phyloP scores from a whole-genome alignment of 2,888 invertebrate genomes.

The Carabus problematicus region DNA sequence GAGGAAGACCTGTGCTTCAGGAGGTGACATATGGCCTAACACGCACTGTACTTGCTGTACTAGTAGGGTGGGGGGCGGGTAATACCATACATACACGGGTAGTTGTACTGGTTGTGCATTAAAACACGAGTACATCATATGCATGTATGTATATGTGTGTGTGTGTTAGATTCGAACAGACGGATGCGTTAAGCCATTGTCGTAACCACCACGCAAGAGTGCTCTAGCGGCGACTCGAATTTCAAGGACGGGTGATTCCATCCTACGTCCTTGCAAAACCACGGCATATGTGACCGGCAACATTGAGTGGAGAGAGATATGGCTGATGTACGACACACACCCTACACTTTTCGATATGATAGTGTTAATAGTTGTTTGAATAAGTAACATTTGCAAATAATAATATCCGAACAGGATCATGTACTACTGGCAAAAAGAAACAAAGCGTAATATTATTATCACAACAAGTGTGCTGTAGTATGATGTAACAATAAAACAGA shows the following conservation, averaged over 20 bases:
- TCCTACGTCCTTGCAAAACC: conserved; percentile 5
- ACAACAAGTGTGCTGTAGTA: too few species aligned
- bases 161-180: neutral
- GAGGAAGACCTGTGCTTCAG: conserved; percentile 12
- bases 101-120: neutral
- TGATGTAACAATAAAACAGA: too few species aligned
- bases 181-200: neutral
- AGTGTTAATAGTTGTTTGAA: conserved; percentile 13
- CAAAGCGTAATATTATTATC: too few species aligned
- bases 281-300: conserved; percentile 10
- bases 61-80: neutral
- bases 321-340: neutral
- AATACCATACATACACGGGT: neutral
- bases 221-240: conserved; percentile 9
- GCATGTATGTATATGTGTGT: neutral
- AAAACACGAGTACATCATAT: neutral
- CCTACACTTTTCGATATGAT: conserved; percentile 14
- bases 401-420: conserved; percentile 1
- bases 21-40: conserved; percentile 30
- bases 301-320: conserved; percentile 7
- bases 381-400: conserved; percentile 1
- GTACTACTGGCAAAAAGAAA: neutral
- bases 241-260: conserved; percentile 14
- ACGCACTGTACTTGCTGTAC: conserved; percentile 7
- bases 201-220: conserved; percentile 11